Conservation (phyloP, 2,113 vertebrate genomes). For the Anseranas semipalmata region DNA sequence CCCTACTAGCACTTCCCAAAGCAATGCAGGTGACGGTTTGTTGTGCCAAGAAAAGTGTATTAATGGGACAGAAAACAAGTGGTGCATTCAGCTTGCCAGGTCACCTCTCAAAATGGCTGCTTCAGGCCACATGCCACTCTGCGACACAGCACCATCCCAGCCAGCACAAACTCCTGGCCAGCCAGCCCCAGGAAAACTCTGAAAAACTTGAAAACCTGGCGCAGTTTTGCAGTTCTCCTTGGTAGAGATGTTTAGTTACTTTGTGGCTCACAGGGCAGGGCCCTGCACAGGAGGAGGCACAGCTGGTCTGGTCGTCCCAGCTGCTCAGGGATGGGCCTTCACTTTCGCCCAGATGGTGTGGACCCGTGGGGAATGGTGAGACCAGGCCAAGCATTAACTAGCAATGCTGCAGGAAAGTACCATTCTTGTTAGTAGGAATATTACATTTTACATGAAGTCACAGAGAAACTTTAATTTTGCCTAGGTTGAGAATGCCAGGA, state of each 20-base stretch:
- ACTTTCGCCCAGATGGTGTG: fast-evolving
- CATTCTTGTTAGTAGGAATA: not conserved
- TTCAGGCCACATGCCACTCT: not conserved
- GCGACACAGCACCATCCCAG: fast-evolving
- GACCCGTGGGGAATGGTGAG: not conserved
- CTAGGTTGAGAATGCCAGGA: not conserved
- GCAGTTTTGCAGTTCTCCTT: not conserved
- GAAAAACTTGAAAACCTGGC: not conserved
- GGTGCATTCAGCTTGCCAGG: not conserved
- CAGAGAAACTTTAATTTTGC: not conserved
- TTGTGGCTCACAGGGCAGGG: not conserved
- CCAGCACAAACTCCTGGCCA: fast-evolving
- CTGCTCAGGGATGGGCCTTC: not conserved
- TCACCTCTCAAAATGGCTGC: not conserved
- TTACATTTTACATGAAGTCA: not conserved
- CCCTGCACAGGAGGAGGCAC: not conserved
- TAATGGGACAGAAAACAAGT: not conserved
- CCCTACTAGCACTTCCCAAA: not conserved
- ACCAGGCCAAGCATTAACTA: fast-evolving
- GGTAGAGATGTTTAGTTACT: not conserved
- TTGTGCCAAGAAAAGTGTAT: not conserved
- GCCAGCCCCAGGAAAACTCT: fast-evolving
- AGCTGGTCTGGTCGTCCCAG: fast-evolving
- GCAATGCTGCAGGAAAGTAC: not conserved
- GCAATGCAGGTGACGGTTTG: not conserved